Evolutionary conservation across 1,140 invertebrate genomes (phyloP).

Genomic region (Drosophila kanapiae): DNA sequence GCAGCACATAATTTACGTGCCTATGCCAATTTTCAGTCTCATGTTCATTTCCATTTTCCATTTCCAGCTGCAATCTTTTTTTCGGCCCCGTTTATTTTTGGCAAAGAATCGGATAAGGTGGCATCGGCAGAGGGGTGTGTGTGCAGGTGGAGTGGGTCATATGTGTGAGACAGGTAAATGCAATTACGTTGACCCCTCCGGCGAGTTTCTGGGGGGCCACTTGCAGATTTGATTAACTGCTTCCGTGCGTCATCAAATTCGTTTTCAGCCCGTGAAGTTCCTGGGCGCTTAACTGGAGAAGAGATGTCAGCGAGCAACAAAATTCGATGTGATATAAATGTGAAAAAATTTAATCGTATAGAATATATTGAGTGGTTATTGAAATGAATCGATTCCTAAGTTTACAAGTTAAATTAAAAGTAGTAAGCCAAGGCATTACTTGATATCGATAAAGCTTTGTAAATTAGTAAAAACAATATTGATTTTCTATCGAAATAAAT

Average conservation of each 20-base stretch:
- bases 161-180: conserved; percentile 62
- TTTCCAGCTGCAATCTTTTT: conserved; percentile 41
- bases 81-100: conserved; percentile 50
- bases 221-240: conserved; percentile 83
- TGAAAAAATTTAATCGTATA: background rate
- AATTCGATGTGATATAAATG: background rate
- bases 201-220: conserved; percentile 46
- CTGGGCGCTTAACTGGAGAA: background rate
- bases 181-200: conserved; percentile 59
- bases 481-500: background rate
- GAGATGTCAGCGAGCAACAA: no score
- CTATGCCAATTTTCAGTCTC: conserved; percentile 78
- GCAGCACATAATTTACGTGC: conserved; percentile 82
- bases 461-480: no score
- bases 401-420: background rate
- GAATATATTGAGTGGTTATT: background rate
- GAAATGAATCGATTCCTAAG: background rate
- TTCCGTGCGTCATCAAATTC: conserved; percentile 82
- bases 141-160: conserved; percentile 3
- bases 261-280: conserved; percentile 49
- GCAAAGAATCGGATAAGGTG: background rate
- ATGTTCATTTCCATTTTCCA: conserved; percentile 49
- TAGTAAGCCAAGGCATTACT: background rate
- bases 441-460: no score
- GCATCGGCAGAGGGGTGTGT: background rate